Evolutionary conservation across 2,797 vertebrate species (phyloP), one percentile per base, ranked within the genome.

Genomic region (Bovichtus variegatus): DNA sequence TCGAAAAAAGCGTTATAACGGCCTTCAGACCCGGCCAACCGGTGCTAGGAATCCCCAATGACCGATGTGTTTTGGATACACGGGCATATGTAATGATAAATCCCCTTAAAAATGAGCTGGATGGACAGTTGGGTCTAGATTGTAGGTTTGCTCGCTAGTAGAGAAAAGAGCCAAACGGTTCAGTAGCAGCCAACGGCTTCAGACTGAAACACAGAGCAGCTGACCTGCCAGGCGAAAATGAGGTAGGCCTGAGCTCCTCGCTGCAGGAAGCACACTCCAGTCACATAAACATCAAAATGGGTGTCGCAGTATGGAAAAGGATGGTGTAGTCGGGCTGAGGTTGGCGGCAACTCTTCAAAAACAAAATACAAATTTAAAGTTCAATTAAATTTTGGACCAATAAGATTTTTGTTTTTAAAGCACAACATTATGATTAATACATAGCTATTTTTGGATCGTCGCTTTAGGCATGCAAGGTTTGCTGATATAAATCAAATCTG

Each of bases 131-230:
- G 93, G 94, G 95, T 80, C 92, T 92, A 92, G 94, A 96, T 95
- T 94, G 95, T 94, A 89, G 88, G 93, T 94, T 95, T 94, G 96
- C 96, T 96, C 96, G 95, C 95, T 96, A 93, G 94, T 96, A 92
- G 96, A 96, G 95, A 96, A 96, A 95, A 96, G 92, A 97, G 97
- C 97, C 97, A 97, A 97, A 95, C 96, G 95, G 95, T 95, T 96
- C 96, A 94, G 92, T 89, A 95, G 95, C 96, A 96, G 97, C 97
- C 97, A 97, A 96, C 96, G 96, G 97, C 96, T 96, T 83, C 91
- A 91, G 89, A 83, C 92, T 91, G 89, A 90, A 93, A 91, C 91
- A 93, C 87, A 87, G 73, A 80, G 91, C 81, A 23, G 93, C 91
- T 89, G 95, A 96, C 94, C 79, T 44, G 91, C 88, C 93, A 93